Percentiles rank a stretch among this genome's conserved stretches.
Conservation (phyloP, 2,888 invertebrate genomes). For the Eumerus sabulonum region DNA sequence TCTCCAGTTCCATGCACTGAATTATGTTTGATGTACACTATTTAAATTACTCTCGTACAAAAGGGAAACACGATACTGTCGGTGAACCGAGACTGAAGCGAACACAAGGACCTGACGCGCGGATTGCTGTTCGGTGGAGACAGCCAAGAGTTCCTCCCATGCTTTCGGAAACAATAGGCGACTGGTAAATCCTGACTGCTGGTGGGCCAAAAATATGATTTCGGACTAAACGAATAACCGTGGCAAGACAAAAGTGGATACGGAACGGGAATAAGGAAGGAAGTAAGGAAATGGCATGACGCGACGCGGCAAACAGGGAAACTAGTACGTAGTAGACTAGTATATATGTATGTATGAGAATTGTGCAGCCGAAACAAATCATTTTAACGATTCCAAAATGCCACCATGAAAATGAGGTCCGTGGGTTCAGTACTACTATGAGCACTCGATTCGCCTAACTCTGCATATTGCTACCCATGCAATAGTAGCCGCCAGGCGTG, state of each 20-base stretch:
- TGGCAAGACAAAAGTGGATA: conserved; percentile 13
- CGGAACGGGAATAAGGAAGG: too few species aligned
- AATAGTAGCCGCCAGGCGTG: conserved; percentile 67
- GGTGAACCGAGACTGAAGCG: conserved; percentile 21
- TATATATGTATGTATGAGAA: conserved; percentile 58
- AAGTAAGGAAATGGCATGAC: too few species aligned
- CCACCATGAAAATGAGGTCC: conserved; percentile 62
- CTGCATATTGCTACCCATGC: conserved; percentile 16
- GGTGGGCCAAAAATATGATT: conserved; percentile 67
- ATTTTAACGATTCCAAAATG: conserved; percentile 67
- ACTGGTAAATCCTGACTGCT: conserved; percentile 55
- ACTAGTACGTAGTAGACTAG: too few species aligned
- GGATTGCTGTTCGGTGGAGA: background rate
- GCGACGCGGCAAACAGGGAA: conserved; percentile 29
- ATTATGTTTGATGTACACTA: conserved; percentile 64
- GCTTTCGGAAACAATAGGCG: conserved; percentile 54
- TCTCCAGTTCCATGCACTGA: conserved; percentile 47
- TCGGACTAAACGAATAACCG: conserved; percentile 33
- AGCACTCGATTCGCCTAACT: too few species aligned
- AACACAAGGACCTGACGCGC: conserved; percentile 39
- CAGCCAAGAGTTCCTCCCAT: conserved; percentile 50
- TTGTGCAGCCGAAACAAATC: conserved; percentile 65
- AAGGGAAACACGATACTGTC: conserved; percentile 61
- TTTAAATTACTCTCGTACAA: conserved; percentile 51
- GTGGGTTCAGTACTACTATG: conserved; percentile 44